Evolutionary conservation across 2,888 invertebrate genomes (phyloP), one percentile per base, ranked within the genome.

Genomic region (Furcula furcula): DNA sequence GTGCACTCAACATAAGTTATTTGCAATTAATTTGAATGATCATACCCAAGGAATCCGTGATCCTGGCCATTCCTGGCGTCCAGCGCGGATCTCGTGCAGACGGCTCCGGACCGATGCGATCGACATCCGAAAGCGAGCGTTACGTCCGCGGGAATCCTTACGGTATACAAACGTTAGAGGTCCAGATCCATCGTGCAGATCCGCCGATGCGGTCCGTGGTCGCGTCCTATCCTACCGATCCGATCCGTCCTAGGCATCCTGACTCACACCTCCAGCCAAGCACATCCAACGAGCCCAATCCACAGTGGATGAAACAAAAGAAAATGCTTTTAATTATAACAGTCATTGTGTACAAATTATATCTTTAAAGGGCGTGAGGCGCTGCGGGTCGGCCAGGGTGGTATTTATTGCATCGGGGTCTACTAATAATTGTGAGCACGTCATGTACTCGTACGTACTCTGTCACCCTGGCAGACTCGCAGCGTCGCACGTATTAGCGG

Each of bases 241-340:
- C 67, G 58, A 61, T 60, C 61, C 60, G 52, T 60, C 58, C 63
- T 54, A 48, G 46, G 49, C 71, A 65, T 71, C 70, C 75, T 69
- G 71, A 68, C 77, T 69, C 76, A 74, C 81, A 76, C 75, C 71
- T 74, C 79, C 75, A 67, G 72, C 74, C 84, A 71, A 77, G 77
- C 76, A 76, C 67, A 78, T 80, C 82, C 79, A 74, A 69, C 65
- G 79, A 84, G 64, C 70, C 80, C 79, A 81, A 85, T 85, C 87
- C 87, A 87, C 81, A 88, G 87, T 69, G 86, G 87, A 87, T 88
- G 88, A 86, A 88, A 88, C 87, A 88, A 88, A 88, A 88, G 84
- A 87, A 82, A 85, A 80, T 74, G 62, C 65, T 69, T 83, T 87
- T 86, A 78, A 77, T 82, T 71, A 68, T 58, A 78, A 65, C 59